These are phyloP conservation scores for Pygoscelis adeliae DNA, from an alignment of 2,113 vertebrate species.

Conservation along the genomic window DNA sequence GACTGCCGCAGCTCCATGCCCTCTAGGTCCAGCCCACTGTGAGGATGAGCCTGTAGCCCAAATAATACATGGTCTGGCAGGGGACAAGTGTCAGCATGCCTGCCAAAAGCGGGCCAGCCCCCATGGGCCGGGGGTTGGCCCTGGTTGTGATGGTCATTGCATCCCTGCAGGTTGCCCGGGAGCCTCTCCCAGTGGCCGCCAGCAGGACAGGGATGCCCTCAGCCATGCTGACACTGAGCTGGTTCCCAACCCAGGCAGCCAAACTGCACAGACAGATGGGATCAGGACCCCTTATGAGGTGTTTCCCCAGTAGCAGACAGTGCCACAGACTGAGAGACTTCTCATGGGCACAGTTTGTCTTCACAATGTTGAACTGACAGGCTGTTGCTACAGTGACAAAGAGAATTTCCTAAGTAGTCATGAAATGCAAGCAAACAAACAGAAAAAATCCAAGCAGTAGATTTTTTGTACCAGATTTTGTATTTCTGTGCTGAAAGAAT, in stretches of 20 bases:
- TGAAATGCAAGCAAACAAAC: neutral
- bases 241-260: neutral
- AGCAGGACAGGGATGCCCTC: neutral
- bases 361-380: neutral
- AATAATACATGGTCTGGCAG: neutral
- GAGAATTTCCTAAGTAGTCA: neutral
- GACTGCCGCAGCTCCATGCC: neutral
- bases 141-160: neutral
- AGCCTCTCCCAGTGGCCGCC: neutral
- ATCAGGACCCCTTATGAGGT: neutral
- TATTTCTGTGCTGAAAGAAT: neutral
- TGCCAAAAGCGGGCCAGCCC: neutral
- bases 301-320: neutral
- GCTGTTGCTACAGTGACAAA: rapidly evolving
- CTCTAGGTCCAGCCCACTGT: neutral
- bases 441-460: neutral
- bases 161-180: neutral
- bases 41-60: neutral
- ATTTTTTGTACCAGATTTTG: neutral
- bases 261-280: neutral
- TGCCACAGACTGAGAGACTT: neutral
- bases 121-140: neutral
- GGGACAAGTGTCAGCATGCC: neutral
- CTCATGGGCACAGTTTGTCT: neutral
- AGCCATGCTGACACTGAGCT: neutral